Percentiles rank a stretch among this genome's conserved stretches.
These are phyloP conservation scores for Lepidocyrtoides sp. DNA, from an alignment of 2,888 invertebrate species.

Conservation along the genomic window DNA sequence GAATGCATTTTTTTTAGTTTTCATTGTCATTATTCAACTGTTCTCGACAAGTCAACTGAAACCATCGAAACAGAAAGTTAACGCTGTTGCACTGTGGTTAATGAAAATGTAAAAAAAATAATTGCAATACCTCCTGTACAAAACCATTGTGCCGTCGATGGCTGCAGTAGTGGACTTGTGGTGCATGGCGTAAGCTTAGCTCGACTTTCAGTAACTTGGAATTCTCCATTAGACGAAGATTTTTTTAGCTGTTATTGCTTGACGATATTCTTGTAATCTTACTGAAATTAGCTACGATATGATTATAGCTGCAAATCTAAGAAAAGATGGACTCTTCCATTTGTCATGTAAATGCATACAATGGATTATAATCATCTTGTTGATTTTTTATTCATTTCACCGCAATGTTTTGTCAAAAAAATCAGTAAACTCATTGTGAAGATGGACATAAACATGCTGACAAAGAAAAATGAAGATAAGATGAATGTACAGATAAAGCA, in stretches of 20 bases:
- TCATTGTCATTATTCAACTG: background rate
- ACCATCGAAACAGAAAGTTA: slow-evolving; percentile 52
- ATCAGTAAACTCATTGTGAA: background rate
- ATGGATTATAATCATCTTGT: background rate
- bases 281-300: background rate
- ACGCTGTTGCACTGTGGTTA: background rate
- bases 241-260: background rate
- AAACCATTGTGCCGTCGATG: background rate
- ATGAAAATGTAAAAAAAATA: no score
- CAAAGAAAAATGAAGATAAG: slow-evolving; percentile 30
- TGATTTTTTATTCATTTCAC: background rate
- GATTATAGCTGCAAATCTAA: background rate
- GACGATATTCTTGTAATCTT: background rate
- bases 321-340: slow-evolving; percentile 32
- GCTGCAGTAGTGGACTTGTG: no score
- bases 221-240: background rate
- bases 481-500: background rate
- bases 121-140: background rate
- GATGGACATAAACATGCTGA: background rate
- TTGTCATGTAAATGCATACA: background rate
- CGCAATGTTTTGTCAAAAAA: background rate
- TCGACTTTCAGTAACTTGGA: background rate
- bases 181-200: background rate
- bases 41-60: slow-evolving; percentile 8
- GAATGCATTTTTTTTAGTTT: background rate